Conservation (phyloP, 2,113 vertebrate genomes). For the Callospermophilus lateralis region DNA sequence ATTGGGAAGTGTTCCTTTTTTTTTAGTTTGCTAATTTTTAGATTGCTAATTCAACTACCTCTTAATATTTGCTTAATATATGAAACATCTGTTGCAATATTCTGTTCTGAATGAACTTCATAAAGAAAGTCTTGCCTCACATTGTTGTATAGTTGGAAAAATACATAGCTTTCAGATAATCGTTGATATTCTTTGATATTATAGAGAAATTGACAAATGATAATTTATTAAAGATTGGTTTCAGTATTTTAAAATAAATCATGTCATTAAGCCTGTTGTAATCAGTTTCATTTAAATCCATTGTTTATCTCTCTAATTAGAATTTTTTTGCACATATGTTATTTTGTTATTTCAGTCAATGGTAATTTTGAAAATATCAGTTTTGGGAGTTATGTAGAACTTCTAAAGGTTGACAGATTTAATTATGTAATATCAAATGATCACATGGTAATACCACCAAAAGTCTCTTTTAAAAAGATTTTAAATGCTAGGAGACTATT, state of each 20-base stretch:
- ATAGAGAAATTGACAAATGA: neutral
- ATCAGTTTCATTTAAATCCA: neutral
- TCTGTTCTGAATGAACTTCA: neutral
- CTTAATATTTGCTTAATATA: neutral
- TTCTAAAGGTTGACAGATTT: neutral
- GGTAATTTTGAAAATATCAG: neutral
- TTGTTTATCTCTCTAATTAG: neutral
- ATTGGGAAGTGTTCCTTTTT: neutral
- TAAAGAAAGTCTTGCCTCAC: neutral
- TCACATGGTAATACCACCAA: neutral
- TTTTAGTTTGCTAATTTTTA: neutral
- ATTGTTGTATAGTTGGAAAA: neutral
- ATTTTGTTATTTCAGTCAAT: neutral
- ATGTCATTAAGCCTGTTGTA: neutral
- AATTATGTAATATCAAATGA: neutral
- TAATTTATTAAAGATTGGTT: neutral
- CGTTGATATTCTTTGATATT: neutral
- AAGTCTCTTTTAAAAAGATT: neutral
- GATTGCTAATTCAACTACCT: neutral
- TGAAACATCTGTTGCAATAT: neutral
- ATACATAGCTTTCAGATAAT: neutral
- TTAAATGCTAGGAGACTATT: neutral
- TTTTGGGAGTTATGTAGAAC: neutral
- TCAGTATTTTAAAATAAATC: neutral
- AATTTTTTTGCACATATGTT: neutral